Evolutionary conservation across 2,888 invertebrate species (phyloP).

Genomic region (Melikaiella ostensackeni): DNA sequence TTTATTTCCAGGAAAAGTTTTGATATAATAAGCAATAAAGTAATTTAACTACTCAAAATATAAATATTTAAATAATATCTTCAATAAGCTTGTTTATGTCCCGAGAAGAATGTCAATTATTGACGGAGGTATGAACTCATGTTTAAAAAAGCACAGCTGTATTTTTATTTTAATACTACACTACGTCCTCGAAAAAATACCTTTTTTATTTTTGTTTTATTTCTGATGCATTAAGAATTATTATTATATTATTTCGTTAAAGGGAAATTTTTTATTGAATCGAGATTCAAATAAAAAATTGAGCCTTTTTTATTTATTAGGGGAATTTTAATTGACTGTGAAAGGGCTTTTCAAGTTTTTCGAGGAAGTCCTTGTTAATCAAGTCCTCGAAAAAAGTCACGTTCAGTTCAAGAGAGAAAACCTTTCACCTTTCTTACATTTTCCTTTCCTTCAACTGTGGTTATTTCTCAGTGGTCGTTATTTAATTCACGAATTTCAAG

Average conservation of each 20-base stretch:
- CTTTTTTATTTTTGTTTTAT: constrained; percentile 27
- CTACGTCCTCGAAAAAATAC: too few species aligned
- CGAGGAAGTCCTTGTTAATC: constrained; percentile 4
- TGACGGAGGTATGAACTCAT: constrained; percentile 10
- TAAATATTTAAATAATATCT: not conserved
- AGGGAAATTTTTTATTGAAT: not conserved
- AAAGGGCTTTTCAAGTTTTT: constrained; percentile 20
- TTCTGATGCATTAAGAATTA: not conserved
- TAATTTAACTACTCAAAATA: not conserved
- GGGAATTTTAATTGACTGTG: constrained; percentile 6
- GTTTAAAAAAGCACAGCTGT: too few species aligned
- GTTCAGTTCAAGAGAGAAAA: not conserved
- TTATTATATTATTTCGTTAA: not conserved
- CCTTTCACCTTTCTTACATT: not conserved
- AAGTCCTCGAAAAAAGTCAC: constrained; percentile 6
- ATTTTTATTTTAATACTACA: too few species aligned
- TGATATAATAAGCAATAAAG: not conserved
- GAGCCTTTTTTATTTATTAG: not conserved
- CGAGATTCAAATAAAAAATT: not conserved
- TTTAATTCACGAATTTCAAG: too few species aligned
- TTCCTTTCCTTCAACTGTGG: not conserved
- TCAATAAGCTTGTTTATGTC: constrained; percentile 19
- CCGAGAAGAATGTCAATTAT: constrained; percentile 14
- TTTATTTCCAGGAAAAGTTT: not conserved
- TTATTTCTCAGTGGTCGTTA: too few species aligned